Conservation (phyloP, 2,888 invertebrate species). For the Brachyptera putata region DNA sequence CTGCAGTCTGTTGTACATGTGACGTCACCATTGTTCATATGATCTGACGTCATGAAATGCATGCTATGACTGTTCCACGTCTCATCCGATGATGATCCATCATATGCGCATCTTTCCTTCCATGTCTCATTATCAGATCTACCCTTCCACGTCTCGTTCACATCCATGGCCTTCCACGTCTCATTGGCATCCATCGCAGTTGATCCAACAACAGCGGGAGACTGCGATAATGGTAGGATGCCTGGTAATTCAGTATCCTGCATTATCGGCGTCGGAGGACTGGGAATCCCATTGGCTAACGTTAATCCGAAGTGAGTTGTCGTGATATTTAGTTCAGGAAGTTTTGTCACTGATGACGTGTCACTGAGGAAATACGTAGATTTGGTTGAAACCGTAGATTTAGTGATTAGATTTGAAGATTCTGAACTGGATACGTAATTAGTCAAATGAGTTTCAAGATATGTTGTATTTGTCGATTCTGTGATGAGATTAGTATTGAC, state of each 20-base stretch:
- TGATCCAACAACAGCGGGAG: background rate
- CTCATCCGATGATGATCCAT: conserved; percentile 33
- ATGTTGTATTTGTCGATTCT: background rate
- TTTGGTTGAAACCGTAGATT: background rate
- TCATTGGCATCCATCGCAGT: background rate
- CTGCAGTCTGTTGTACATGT: background rate
- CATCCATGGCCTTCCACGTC: background rate
- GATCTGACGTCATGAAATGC: conserved; percentile 26
- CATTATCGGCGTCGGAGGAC: conserved; percentile 48
- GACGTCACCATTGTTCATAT: background rate
- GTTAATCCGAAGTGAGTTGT: conserved; percentile 48
- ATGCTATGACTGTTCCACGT: conserved; percentile 37
- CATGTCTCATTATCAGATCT: background rate
- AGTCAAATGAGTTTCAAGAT: background rate
- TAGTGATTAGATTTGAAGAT: background rate
- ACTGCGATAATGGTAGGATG: conserved; percentile 7
- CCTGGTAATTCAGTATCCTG: conserved; percentile 7
- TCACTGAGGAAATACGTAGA: no score
- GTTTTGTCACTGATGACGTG: no score
- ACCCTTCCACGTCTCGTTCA: conserved; percentile 6
- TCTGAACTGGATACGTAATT: background rate
- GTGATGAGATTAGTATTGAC: no score
- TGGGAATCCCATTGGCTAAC: conserved; percentile 51
- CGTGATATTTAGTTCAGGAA: background rate
- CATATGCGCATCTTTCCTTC: background rate